Evolutionary conservation across 30 jellyfish, hydroid and myxozoan genomes (phyloP).

Genomic region (Mastigias papua): DNA sequence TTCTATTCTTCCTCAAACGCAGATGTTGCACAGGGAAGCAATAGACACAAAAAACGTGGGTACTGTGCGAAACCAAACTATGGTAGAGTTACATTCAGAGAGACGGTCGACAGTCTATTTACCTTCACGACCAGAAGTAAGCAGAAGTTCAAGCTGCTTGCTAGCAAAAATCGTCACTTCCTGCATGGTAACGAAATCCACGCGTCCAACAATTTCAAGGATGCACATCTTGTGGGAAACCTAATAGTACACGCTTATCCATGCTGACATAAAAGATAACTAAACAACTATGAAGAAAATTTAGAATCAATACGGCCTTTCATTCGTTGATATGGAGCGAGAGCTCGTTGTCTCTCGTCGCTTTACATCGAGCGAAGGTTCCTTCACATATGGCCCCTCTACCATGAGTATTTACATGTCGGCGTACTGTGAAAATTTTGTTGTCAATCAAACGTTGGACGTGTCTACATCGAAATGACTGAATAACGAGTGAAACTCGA

Average conservation of each 20-base stretch:
- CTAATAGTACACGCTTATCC: slow-evolving; percentile 33
- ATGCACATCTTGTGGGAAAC: slow-evolving; percentile 52
- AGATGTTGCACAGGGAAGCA: too few relatives aligned
- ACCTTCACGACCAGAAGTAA: slow-evolving; percentile 11
- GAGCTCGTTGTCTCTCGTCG: not conserved
- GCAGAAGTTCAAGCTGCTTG: slow-evolving; percentile 30
- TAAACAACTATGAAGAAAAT: slow-evolving; percentile 8
- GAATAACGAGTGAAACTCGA: too few relatives aligned
- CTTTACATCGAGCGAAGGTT: not conserved
- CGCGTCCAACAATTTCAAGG: slow-evolving; percentile 46
- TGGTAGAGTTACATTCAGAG: too few relatives aligned
- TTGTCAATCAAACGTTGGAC: not conserved
- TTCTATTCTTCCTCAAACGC: too few relatives aligned
- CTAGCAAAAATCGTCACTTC: slow-evolving; percentile 42
- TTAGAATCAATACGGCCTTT: not conserved
- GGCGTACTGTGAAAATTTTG: slow-evolving; percentile 1
- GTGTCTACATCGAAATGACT: not conserved
- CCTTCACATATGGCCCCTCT: not conserved
- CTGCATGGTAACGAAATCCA: slow-evolving; percentile 50
- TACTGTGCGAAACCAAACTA: too few relatives aligned
- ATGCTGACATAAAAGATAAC: slow-evolving; percentile 25
- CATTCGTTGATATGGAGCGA: not conserved
- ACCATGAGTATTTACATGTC: not conserved
- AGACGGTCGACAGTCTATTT: too few relatives aligned
- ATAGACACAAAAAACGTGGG: too few relatives aligned